Percentiles rank a stretch among this genome's conserved stretches.
Evolutionary conservation across 2,113 vertebrate genomes (phyloP).

Genomic region (Gymnobelideus leadbeateri): DNA sequence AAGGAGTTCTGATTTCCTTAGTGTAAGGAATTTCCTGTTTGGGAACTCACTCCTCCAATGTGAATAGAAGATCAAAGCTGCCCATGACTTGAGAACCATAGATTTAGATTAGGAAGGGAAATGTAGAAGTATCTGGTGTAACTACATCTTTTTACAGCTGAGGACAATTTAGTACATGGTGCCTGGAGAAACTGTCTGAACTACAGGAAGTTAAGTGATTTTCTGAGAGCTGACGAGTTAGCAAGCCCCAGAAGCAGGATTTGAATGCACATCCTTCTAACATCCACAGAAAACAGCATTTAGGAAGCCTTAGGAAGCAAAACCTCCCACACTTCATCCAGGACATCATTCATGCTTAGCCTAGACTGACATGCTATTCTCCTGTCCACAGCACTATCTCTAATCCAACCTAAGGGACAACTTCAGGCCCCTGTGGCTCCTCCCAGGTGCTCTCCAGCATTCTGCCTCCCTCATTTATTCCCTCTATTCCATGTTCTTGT

Average conservation of each 20-base stretch:
- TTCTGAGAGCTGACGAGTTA: neutral
- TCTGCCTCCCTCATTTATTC: neutral
- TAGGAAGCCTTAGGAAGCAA: neutral
- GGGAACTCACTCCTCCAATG: neutral
- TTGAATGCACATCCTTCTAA: neutral
- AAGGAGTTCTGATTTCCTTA: neutral
- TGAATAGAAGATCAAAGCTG: neutral
- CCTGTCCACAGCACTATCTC: neutral
- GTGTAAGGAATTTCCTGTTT: neutral
- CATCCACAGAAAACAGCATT: neutral
- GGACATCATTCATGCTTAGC: neutral
- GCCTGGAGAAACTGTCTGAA: neutral
- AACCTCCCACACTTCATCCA: neutral
- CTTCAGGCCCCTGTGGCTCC: neutral
- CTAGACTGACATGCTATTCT: neutral
- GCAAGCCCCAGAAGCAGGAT: neutral
- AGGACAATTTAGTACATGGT: neutral
- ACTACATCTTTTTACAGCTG: neutral
- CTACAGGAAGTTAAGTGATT: neutral
- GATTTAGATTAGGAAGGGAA: neutral
- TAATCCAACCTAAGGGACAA: neutral
- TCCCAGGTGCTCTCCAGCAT: neutral
- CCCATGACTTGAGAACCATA: neutral
- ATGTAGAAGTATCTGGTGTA: neutral
- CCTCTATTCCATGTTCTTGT: neutral